A percentile compares a stretch with the other conserved stretches of the same genome.
Evolutionary conservation across 92 coral and sea anemone genomes (phyloP).

Genomic region (Umimayanthus chanpuru): DNA sequence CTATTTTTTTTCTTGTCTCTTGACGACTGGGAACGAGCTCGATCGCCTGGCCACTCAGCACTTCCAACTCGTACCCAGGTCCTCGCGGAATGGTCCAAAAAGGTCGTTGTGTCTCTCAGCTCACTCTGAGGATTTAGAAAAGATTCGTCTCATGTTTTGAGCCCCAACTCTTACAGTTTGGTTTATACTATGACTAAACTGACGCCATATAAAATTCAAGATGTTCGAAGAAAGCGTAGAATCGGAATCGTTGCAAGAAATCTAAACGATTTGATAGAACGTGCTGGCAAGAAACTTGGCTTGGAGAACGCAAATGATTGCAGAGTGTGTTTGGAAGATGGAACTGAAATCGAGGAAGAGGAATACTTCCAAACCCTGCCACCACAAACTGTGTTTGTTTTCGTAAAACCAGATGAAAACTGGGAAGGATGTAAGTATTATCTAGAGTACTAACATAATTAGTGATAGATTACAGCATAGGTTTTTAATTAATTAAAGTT

Average conservation of each 20-base stretch:
- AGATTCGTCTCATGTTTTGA: neutral
- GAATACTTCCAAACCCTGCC: slow-evolving; percentile 81
- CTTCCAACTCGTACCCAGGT: neutral
- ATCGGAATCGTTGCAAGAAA: slow-evolving; percentile 80
- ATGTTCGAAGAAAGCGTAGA: slow-evolving; percentile 63
- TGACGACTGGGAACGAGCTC: too few relatives aligned
- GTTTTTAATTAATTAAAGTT: too few relatives aligned
- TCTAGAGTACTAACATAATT: too few relatives aligned
- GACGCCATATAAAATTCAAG: slow-evolving; percentile 92
- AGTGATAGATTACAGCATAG: too few relatives aligned
- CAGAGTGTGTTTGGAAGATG: slow-evolving; percentile 82
- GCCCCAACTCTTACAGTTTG: neutral
- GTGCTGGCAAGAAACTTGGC: slow-evolving; percentile 67
- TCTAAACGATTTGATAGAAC: slow-evolving; percentile 65
- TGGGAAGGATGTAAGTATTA: slow-evolving; percentile 84
- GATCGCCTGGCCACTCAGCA: too few relatives aligned
- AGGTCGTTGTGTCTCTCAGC: too few relatives aligned
- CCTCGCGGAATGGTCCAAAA: neutral
- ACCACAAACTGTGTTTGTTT: slow-evolving; percentile 81
- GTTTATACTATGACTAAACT: slow-evolving; percentile 35
- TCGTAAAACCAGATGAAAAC: slow-evolving; percentile 73
- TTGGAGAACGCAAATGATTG: slow-evolving; percentile 48
- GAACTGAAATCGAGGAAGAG: slow-evolving; percentile 82
- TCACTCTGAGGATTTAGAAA: too few relatives aligned
- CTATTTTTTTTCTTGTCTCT: too few relatives aligned